phyloP scores from a whole-genome alignment of 2,888 invertebrate genomes.

The Xestia rhomboidea region DNA sequence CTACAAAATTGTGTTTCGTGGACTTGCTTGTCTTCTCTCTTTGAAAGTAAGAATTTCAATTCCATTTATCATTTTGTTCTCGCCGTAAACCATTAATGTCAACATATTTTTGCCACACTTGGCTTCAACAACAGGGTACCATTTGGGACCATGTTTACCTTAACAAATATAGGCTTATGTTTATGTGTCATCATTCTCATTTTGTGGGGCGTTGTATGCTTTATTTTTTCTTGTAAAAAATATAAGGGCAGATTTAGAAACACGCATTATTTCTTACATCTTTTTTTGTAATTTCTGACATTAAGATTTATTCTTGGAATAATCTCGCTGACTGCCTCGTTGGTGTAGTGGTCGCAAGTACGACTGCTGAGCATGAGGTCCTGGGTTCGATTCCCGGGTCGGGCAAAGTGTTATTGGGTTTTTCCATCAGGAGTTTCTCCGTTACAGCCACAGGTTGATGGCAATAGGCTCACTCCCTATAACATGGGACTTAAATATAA shows the following conservation, averaged over 20 bases:
- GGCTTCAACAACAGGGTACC: conserved; percentile 50
- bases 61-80: conserved; percentile 55
- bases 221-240: conserved; percentile 50
- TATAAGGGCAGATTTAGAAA: conserved; percentile 20
- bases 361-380: no score
- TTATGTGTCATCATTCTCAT: conserved; percentile 59
- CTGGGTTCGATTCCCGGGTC: no score
- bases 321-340: no score
- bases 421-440: no score
- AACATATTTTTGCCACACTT: conserved; percentile 62
- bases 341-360: no score
- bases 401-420: no score
- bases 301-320: neutral
- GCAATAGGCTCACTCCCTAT: no score
- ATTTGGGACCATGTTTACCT: conserved; percentile 59
- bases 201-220: conserved; percentile 51
- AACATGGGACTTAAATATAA: no score
- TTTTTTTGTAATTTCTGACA: conserved; percentile 9
- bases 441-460: no score
- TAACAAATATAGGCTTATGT: conserved; percentile 54
- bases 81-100: conserved; percentile 59
- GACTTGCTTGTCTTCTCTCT: conserved; percentile 14
- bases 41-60: conserved; percentile 57
- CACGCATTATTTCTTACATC: conserved; percentile 6
- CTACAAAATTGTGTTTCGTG: conserved; percentile 55